A percentile compares a stretch with the other conserved stretches of the same genome.
Conservation (phyloP, 2,113 vertebrate genomes). For the Terrapene triunguis region DNA sequence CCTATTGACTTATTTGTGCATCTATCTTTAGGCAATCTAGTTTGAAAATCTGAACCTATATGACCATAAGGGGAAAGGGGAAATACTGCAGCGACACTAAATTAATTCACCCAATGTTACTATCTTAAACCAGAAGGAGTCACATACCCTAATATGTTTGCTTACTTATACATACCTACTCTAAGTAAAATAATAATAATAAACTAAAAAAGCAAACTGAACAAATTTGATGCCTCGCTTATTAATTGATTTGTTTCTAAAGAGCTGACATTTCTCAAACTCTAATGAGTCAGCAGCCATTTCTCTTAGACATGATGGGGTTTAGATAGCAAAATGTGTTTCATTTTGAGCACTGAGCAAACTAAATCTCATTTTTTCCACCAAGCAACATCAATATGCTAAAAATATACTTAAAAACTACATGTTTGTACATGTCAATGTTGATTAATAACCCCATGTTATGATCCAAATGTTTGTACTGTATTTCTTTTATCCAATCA, state of each 20-base stretch:
- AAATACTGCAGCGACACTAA: not conserved
- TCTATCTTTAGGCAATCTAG: not conserved
- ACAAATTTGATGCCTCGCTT: not conserved
- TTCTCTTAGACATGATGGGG: conserved; percentile 21
- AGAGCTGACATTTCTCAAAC: conserved; percentile 32
- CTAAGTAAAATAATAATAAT: not conserved
- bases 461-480: conserved; percentile 50
- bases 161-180: not conserved
- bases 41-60: not conserved
- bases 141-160: not conserved
- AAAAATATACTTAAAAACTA: conserved; percentile 13
- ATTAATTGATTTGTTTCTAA: conserved; percentile 19
- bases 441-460: conserved; percentile 48
- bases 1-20: not conserved
- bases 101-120: not conserved
- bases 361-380: conserved; percentile 35
- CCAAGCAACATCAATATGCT: conserved; percentile 17
- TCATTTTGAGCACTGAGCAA: conserved; percentile 24
- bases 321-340: conserved; percentile 3
- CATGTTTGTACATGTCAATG: conserved; percentile 15
- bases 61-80: not conserved
- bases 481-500: conserved; percentile 29
- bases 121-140: not conserved
- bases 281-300: conserved; percentile 17
- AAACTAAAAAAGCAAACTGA: not conserved